Conservation (phyloP, 2,797 vertebrate genomes). For the Coregonus sp. region DNA sequence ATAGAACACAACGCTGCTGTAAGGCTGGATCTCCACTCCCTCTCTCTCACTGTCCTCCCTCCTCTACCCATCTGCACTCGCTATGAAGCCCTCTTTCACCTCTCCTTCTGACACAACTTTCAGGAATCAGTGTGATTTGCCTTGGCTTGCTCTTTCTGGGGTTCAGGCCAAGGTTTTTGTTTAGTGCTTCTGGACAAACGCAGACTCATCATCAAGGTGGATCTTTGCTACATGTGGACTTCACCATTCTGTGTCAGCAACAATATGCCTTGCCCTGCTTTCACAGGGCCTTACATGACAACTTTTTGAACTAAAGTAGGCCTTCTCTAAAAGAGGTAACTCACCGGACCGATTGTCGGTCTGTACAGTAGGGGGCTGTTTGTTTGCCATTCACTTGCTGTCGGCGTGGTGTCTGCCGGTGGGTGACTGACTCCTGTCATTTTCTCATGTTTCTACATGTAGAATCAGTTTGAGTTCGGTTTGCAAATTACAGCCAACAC, state of each 20-base stretch:
- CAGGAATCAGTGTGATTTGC: neutral
- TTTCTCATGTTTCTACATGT: no score
- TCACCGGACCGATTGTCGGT: no score
- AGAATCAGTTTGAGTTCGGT: no score
- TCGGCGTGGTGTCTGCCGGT: no score
- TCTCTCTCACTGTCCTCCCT: conserved; percentile 64
- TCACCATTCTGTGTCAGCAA: no score
- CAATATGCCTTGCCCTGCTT: neutral
- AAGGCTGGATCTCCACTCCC: conserved; percentile 63
- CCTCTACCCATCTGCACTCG: conserved; percentile 66
- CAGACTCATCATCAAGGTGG: neutral
- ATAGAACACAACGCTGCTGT: conserved; percentile 63
- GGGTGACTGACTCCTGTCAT: no score
- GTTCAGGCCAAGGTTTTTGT: neutral
- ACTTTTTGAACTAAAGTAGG: neutral
- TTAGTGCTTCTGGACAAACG: neutral
- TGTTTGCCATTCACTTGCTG: no score
- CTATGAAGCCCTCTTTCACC: conserved; percentile 77
- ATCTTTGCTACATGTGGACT: neutral
- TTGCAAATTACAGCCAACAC: no score
- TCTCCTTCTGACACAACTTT: conserved; percentile 64
- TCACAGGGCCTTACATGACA: neutral
- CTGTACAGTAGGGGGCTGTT: no score
- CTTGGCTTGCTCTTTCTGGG: conserved; percentile 1
- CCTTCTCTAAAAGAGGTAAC: no score